Evolutionary conservation across 2,797 vertebrate genomes (phyloP).

Genomic region (Acropternis orthonyx): DNA sequence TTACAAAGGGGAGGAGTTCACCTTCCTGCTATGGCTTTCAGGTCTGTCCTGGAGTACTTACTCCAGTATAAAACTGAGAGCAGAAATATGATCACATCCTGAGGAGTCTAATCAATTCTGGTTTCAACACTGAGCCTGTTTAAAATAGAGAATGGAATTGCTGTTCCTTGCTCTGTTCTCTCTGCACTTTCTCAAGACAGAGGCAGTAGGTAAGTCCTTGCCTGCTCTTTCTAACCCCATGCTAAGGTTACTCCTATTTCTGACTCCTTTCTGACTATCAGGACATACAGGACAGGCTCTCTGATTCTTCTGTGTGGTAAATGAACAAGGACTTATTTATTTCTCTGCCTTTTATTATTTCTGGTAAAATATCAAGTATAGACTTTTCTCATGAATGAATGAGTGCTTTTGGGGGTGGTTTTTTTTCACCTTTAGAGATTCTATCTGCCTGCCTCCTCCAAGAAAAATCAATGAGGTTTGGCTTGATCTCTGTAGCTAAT

Average conservation of each 20-base stretch:
- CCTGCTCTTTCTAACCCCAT: conserved; percentile 3
- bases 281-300: not conserved
- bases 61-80: conserved; percentile 68
- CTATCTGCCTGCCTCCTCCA: conserved; percentile 5
- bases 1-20: conserved; percentile 69
- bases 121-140: conserved; percentile 28
- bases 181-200: conserved; percentile 38
- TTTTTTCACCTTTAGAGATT: not conserved
- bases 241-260: not conserved
- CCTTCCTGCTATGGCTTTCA: conserved; percentile 59
- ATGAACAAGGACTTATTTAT: not conserved
- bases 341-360: not conserved
- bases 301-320: not conserved
- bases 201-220: conserved; percentile 56
- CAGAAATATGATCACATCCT: conserved; percentile 51
- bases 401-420: not conserved
- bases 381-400: not conserved
- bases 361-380: not conserved
- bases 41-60: conserved; percentile 49
- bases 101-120: conserved; percentile 40
- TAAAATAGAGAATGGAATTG: conserved; percentile 51
- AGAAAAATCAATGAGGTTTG: conserved; percentile 32
- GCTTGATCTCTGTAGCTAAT: not conserved
- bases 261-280: not conserved
- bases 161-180: conserved; percentile 36